Conservation (phyloP, 2,888 invertebrate genomes). For the Drosophila longiperda region DNA sequence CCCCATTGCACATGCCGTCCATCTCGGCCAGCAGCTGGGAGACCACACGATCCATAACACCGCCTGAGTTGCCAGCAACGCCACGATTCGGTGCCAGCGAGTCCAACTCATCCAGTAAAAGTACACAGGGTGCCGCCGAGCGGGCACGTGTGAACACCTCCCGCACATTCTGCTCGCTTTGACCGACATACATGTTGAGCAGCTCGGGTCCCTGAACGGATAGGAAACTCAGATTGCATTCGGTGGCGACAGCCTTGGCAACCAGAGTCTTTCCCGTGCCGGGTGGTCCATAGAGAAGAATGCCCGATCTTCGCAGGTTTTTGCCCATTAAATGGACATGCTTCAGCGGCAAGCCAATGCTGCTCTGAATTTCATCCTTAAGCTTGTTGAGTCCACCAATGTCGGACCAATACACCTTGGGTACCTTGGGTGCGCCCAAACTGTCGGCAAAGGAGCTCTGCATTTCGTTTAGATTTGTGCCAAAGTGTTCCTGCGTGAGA, state of each 20-base stretch:
- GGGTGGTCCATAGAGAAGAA: conserved; percentile 94
- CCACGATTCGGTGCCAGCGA: conserved; percentile 97
- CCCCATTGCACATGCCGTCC: conserved; percentile 90
- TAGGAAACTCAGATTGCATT: conserved; percentile 96
- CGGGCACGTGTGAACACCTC: conserved; percentile 97
- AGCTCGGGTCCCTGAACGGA: conserved; percentile 99
- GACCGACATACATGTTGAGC: conserved; percentile 99
- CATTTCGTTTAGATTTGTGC: conserved; percentile 80
- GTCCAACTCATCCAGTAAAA: conserved; percentile 99
- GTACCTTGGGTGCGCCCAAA: conserved; percentile 95
- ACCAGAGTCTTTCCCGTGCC: conserved; percentile 97
- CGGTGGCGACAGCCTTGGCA: conserved; percentile 98
- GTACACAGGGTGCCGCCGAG: conserved; percentile 96
- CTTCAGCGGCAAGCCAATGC: conserved; percentile 91
- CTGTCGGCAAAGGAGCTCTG: conserved; percentile 84
- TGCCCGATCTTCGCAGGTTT: conserved; percentile 87
- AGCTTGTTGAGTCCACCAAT: conserved; percentile 96
- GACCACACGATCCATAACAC: conserved; percentile 98
- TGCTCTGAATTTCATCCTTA: conserved; percentile 95
- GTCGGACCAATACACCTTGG: conserved; percentile 96
- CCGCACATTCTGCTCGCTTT: conserved; percentile 98
- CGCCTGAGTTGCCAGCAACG: conserved; percentile 91
- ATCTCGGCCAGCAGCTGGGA: conserved; percentile 98
- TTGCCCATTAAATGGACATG: conserved; percentile 87
- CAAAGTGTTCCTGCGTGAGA: conserved; percentile 80